These are phyloP conservation scores for Centropyge bicolor DNA, from an alignment of 2,797 vertebrate genomes.

Conservation along the genomic window DNA sequence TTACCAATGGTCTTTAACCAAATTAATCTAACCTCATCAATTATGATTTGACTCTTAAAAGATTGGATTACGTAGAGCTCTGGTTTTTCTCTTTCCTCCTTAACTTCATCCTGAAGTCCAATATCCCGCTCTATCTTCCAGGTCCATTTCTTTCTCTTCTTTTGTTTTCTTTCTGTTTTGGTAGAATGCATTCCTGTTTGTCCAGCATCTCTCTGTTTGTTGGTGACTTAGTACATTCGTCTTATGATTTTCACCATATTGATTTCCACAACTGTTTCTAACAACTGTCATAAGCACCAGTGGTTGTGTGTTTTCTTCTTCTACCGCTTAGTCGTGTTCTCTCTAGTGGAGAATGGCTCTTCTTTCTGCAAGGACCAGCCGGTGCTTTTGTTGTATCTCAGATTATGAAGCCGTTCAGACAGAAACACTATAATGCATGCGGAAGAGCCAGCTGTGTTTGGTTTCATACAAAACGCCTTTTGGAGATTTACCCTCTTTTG, in stretches of 20 bases:
- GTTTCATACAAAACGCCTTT: constrained; percentile 45
- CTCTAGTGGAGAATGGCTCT: constrained; percentile 58
- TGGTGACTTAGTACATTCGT: constrained; percentile 83
- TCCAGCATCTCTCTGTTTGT: constrained; percentile 89
- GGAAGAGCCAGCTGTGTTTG: constrained; percentile 55
- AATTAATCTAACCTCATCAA: constrained; percentile 80
- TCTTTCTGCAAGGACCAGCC: constrained; percentile 55
- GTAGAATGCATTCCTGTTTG: constrained; percentile 95
- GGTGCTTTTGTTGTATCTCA: constrained; percentile 63
- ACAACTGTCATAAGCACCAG: constrained; percentile 79
- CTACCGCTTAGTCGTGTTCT: constrained; percentile 60
- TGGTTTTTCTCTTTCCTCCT: constrained; percentile 86
- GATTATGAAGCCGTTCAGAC: constrained; percentile 47
- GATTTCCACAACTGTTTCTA: constrained; percentile 76
- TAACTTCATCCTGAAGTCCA: constrained; percentile 87
- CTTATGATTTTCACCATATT: constrained; percentile 80
- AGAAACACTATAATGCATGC: constrained; percentile 63
- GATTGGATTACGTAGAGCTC: constrained; percentile 83
- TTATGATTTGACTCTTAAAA: constrained; percentile 80
- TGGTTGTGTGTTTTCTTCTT: constrained; percentile 79
- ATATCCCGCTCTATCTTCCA: constrained; percentile 82
- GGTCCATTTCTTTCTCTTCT: constrained; percentile 80
- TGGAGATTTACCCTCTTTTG: constrained; percentile 46
- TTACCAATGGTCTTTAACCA: constrained; percentile 80
- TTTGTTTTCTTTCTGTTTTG: constrained; percentile 79